Base-by-base conservation (phyloP, 2,888 invertebrate species). In the Trachelus iudaicus region DNA sequence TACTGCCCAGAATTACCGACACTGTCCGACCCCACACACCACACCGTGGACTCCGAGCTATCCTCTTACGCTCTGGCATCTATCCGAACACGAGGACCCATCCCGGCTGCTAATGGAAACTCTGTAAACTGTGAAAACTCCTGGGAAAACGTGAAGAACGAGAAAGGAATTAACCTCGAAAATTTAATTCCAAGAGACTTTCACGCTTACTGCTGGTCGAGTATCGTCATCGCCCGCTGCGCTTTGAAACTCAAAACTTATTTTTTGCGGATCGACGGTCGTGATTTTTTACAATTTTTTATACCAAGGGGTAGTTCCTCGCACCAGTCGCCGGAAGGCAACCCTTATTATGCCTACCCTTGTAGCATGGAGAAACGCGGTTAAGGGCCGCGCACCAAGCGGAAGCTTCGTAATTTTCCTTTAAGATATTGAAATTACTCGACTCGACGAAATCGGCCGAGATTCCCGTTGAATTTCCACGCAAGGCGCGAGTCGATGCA, bases 341-440 rank as follows among this genome's bases (percentile, higher is more conserved):
- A 40, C 40, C 40, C 40, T 40, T 40, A 15, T 40, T 15, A 15
- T 1, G 35, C 35, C 1, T 40, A 15, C 15, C 40, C 40, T 40
- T 40, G 15, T 15, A 15, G 15, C 15, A 15, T 3, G 23, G 9
- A 23, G 40, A 56, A 56, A 56, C 23, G 56, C 23, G 23, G 9
- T 2, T 23, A 56, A 56, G 9, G 23, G 56, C 15, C 9, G 56
- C 56, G 23, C 56, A 23, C 74, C 75, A 75, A 34, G 75, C 40
- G 78, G 75, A 77, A 78, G 75, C 71, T 78, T 73, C 78, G 75
- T 83, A 80, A 81, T 81, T 81, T 82, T 82, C 81, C 77, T 81
- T 81, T 81, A 79, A 84, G 85, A 83, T 82, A 85, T 85, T 83
- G 82, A 82, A 86, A 85, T 85, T 85, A 85, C 80, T 77, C 77